phyloP scores from a whole-genome alignment of 2,888 invertebrate genomes.

The Athalia rosae region DNA sequence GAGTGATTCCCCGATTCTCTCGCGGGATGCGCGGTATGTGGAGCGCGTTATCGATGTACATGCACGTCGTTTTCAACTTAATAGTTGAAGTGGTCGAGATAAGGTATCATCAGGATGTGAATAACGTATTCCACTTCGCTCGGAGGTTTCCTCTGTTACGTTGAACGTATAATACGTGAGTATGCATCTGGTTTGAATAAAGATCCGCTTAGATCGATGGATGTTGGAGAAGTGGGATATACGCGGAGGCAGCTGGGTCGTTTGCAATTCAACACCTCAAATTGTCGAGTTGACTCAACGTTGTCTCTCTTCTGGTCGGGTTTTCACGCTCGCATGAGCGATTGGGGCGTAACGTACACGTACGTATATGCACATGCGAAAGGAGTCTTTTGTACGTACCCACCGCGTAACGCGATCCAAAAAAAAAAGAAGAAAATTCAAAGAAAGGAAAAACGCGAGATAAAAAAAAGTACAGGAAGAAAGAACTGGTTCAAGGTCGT shows the following conservation, averaged over 20 bases:
- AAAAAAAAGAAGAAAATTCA: no score
- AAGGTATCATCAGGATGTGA: no score
- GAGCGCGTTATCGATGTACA: no score
- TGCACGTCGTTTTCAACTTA: no score
- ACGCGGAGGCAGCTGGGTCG: conserved; percentile 1
- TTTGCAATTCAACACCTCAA: conserved; percentile 38
- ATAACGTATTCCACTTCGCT: no score
- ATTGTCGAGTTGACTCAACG: conserved; percentile 34
- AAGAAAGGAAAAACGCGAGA: neutral
- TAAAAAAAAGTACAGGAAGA: neutral
- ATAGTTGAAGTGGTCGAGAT: no score
- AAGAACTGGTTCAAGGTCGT: neutral
- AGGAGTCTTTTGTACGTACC: neutral
- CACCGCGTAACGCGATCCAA: no score
- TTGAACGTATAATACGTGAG: neutral
- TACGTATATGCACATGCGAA: neutral
- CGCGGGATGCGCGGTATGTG: no score
- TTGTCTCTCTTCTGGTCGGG: conserved; percentile 11
- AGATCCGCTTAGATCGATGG: conserved; percentile 29
- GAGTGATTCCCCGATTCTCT: no score
- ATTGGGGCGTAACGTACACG: neutral
- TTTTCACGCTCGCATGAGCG: conserved; percentile 6
- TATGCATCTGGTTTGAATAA: conserved; percentile 18
- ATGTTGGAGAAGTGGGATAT: conserved; percentile 2
- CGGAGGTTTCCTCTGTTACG: no score